phyloP scores from a whole-genome alignment of 1,140 invertebrate species.

The Ceratina calcarata region DNA sequence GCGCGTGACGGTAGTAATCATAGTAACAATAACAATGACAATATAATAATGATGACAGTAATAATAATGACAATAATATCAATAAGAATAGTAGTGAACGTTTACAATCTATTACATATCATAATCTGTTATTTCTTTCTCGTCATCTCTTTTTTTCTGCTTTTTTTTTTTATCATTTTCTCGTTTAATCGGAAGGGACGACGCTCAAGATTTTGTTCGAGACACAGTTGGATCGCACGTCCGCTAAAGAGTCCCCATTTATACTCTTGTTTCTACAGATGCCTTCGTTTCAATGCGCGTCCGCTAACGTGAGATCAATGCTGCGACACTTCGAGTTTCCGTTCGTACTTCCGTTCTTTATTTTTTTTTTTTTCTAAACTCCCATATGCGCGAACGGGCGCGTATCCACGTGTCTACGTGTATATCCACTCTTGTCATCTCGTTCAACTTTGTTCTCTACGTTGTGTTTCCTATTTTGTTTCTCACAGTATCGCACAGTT shows the following conservation, averaged over 20 bases:
- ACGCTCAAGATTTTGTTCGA: conserved; percentile 52
- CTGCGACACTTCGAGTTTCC: background rate
- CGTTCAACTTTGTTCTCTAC: background rate
- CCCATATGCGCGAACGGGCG: background rate
- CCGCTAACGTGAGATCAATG: background rate
- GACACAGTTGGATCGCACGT: conserved; percentile 48
- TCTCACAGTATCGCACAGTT: background rate
- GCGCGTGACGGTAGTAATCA: conserved; percentile 50
- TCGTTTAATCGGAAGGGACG: conserved; percentile 52
- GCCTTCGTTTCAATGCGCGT: background rate
- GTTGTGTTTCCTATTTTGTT: background rate
- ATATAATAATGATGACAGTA: conserved; percentile 60
- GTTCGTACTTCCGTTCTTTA: background rate
- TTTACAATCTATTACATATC: conserved; percentile 58
- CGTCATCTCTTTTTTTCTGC: background rate
- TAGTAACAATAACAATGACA: conserved; percentile 60
- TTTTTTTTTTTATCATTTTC: background rate
- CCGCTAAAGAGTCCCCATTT: conserved; percentile 3
- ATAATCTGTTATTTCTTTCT: conserved; percentile 19
- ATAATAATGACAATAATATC: conserved; percentile 64
- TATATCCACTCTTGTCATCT: background rate
- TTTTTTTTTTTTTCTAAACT: background rate
- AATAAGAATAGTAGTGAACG: conserved; percentile 65
- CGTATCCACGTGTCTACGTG: background rate
- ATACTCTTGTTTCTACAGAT: background rate